Evolutionary conservation across 35 echinoderm and acorn worm genomes (phyloP).

Genomic region (Hemicentrotus pulcherrimus): DNA sequence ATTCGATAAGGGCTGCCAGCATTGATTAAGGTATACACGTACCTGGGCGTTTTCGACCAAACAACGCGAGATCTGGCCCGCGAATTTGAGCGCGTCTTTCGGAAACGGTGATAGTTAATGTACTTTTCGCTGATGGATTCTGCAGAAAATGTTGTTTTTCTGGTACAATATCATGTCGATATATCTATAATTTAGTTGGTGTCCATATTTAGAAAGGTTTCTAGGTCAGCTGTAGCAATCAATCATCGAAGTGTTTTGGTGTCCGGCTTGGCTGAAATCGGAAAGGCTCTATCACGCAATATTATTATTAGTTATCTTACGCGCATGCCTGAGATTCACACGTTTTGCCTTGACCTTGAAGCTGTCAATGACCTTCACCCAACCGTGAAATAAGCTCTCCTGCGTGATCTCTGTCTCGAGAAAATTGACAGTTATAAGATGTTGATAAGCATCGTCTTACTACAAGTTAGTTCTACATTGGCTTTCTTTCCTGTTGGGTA

Average conservation of each 20-base stretch:
- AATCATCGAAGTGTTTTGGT: not conserved
- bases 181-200: not conserved
- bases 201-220: not conserved
- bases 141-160: not conserved
- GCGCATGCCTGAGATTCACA: not conserved
- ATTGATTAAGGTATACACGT: not conserved
- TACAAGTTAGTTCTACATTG: no score
- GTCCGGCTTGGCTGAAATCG: not conserved
- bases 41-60: not conserved
- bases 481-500: no score
- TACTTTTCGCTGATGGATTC: conserved; percentile 21
- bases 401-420: not conserved
- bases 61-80: not conserved
- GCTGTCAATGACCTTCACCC: not conserved
- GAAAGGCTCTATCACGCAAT: conserved; percentile 21
- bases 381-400: not conserved
- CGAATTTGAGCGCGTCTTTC: not conserved
- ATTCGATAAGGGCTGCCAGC: not conserved
- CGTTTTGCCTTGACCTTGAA: not conserved
- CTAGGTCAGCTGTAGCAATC: not conserved
- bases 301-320: not conserved
- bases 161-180: not conserved
- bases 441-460: no score
- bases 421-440: no score
- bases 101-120: not conserved